Base-by-base conservation (phyloP, 1,140 invertebrate genomes). In the Bombus affinis region DNA sequence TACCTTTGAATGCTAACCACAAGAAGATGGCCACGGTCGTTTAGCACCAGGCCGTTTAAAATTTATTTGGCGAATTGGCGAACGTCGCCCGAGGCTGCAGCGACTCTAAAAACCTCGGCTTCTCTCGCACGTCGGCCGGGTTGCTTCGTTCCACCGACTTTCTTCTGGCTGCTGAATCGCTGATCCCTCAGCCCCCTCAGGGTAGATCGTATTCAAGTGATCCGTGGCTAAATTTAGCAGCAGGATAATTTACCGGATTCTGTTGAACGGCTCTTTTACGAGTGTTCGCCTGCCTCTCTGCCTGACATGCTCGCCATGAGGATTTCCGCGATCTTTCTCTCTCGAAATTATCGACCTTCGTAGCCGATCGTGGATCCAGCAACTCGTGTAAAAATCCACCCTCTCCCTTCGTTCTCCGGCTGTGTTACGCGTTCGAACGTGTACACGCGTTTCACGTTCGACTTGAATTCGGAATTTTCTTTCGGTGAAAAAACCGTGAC, bases 21-120 rank as follows among this genome's bases (percentile, higher is more conserved):
- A 1, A n/a, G 28, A n/a, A 62, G 59, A 62, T 62, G 28, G 28
- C 35, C 37, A 72, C 47, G 22, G 72, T 89, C 75, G 88, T 89
- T 90, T 89, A 83, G 80, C 80, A 80, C 66, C 62, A 62, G 28
- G 59, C 62, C 77, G n/a, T 35, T 71, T 72, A 66, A 89, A 85
- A 89, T 89, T 90, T 90, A 90, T 75, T 81, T 87, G 39, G 57
- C 82, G 57, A 89, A 89, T 90, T 87, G 57, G n/a, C 53, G 39
- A 57, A 35, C 13, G 59, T 47, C 25, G 57, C n/a, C 53, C 13
- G 39, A 12, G 39, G 59, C 9, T 15, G 37, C 35, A 5, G 22
- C 42, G 59, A 44, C n/a, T 37, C 71, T 15, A 53, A 68, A 83
- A 77, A 65, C 32, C 81, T 35, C 35, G 37, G 25, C 77, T 47